Conservation (phyloP, 2,113 vertebrate genomes). For the Meleagris gallopavo region DNA sequence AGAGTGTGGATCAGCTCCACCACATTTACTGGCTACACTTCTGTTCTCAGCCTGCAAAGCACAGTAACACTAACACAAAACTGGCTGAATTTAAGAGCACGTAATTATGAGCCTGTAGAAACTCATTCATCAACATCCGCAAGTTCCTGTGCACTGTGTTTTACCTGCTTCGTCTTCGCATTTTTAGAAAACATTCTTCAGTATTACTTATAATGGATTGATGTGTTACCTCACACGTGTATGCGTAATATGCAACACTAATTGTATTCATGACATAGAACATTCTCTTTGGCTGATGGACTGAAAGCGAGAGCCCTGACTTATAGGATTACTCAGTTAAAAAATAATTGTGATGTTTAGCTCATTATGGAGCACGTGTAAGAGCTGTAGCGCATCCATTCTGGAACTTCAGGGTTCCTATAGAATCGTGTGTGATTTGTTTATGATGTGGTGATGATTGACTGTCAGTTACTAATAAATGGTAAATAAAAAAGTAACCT, state of each 20-base stretch:
- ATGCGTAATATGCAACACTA: not conserved
- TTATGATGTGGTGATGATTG: constrained; percentile 85
- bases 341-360: constrained; percentile 60
- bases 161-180: rapidly evolving
- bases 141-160: not conserved
- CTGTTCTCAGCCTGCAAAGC: not conserved
- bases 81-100: not conserved
- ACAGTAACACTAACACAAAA: not conserved
- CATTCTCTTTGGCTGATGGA: constrained; percentile 62
- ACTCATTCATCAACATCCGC: not conserved
- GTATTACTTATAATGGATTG: not conserved
- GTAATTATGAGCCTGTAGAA: not conserved
- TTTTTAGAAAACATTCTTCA: not conserved
- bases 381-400: constrained; percentile 30
- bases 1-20: not conserved
- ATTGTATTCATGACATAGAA: constrained; percentile 47
- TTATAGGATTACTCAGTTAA: constrained; percentile 58
- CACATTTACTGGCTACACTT: not conserved
- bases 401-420: constrained; percentile 69
- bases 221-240: not conserved
- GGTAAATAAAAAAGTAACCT: constrained; percentile 85
- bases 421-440: constrained; percentile 76
- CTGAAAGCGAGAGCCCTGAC: constrained; percentile 45
- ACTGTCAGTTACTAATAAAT: constrained; percentile 85
- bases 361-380: constrained; percentile 48